A percentile compares a stretch with the other conserved stretches of the same genome.
phyloP scores from a whole-genome alignment of 2,797 vertebrate species.

The Hippopotamyrus pictus region DNA sequence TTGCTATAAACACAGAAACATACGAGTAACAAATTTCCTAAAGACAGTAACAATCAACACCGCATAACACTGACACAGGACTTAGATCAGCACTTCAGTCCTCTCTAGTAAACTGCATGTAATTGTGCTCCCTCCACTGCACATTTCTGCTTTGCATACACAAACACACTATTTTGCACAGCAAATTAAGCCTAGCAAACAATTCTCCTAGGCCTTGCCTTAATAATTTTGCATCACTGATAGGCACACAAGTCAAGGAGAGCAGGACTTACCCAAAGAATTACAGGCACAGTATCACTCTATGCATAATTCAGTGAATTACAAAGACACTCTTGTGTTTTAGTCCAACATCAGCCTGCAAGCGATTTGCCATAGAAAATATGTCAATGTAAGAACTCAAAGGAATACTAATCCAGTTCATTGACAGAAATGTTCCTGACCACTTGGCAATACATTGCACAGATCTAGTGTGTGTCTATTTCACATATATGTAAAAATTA shows the following conservation, averaged over 20 bases:
- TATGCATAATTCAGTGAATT: not conserved
- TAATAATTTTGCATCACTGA: constrained; percentile 30
- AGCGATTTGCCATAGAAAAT: constrained; percentile 7
- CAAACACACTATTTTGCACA: constrained; percentile 1
- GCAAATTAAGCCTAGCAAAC: constrained; percentile 16
- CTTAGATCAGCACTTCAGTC: not conserved
- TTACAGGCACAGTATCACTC: not conserved
- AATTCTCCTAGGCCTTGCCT: constrained; percentile 17
- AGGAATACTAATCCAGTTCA: constrained; percentile 25
- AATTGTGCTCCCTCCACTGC: not conserved
- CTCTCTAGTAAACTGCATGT: not conserved
- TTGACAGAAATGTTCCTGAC: not conserved
- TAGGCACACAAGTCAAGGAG: constrained; percentile 18
- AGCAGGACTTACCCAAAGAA: not conserved
- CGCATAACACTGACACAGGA: not conserved
- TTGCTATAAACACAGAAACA: not conserved
- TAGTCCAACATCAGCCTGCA: not conserved
- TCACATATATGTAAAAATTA: not conserved
- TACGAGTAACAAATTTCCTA: not conserved
- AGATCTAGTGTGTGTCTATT: not conserved
- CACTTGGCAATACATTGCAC: not conserved
- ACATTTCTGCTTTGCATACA: constrained; percentile 12
- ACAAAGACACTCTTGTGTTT: not conserved
- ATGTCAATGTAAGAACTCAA: not conserved
- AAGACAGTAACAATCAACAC: not conserved